phyloP scores from a whole-genome alignment of 2,888 invertebrate genomes.

The Chymomyza procnemis region DNA sequence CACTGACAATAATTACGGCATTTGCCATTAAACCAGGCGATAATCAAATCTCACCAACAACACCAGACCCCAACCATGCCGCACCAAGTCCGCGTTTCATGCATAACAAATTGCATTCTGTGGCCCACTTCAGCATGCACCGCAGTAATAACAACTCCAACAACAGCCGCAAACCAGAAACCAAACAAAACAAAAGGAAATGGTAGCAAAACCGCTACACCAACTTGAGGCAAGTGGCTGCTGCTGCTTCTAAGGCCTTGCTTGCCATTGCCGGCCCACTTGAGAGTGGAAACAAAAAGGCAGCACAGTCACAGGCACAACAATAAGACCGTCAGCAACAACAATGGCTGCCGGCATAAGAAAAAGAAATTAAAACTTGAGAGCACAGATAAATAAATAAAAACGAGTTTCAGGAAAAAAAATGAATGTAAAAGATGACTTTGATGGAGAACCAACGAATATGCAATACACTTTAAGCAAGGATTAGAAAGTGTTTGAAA shows the following conservation, averaged over 20 bases:
- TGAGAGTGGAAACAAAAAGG: constrained; percentile 50
- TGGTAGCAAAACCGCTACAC: constrained; percentile 12
- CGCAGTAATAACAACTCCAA: constrained; percentile 2
- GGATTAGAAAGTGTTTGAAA: not conserved
- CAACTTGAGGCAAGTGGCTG: constrained; percentile 1
- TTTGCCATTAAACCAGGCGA: constrained; percentile 9
- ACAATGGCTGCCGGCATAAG: constrained; percentile 22
- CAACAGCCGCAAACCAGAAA: not conserved
- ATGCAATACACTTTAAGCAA: not conserved
- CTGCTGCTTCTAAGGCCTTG: constrained; percentile 51
- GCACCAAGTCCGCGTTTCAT: not conserved
- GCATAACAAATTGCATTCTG: constrained; percentile 2
- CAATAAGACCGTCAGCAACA: constrained; percentile 20
- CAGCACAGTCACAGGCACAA: constrained; percentile 21
- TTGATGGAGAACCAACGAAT: not conserved
- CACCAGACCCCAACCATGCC: not conserved
- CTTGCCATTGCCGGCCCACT: constrained; percentile 55
- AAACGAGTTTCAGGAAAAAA: constrained; percentile 3
- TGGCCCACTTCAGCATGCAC: constrained; percentile 8
- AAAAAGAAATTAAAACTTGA: constrained; percentile 66
- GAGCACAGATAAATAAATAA: constrained; percentile 57
- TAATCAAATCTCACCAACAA: constrained; percentile 5
- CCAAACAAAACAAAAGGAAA: constrained; percentile 31
- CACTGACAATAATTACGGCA: constrained; percentile 18
- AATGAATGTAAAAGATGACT: not conserved